Evolutionary conservation across 2,888 invertebrate species (phyloP), one percentile per base, ranked within the genome.

Genomic region (Tinea pellionella): DNA sequence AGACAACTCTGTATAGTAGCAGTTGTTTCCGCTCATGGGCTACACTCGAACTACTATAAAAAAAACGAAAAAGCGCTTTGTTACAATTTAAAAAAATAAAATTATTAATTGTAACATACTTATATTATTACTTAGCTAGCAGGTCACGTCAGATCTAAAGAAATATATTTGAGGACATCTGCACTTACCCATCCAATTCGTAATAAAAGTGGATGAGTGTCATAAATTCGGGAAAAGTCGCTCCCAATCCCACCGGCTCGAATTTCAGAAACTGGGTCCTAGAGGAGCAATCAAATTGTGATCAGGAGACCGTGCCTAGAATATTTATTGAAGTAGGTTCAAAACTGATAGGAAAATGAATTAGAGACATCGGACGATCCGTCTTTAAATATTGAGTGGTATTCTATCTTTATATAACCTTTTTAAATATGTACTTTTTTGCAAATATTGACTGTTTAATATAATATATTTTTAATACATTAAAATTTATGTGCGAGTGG

Each of bases 221-320:
- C 75, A 78, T 81, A 81, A 81, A 80, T 80, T 78, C 70, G 64
- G 68, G 63, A 67, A 64, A 67, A 70, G 71, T 73, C 68, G 72
- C 32, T 71, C 72, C 71, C 72, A 67, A 72, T 73, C 69, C 73
- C 71, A 69, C 72, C 72, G 69, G 63, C 62, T 70, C 63, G 65
- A 32, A 30, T 47, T 30, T 24, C 53, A 53, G 53, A 24, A 53
- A 47, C 47, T 47, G 4, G 24, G 16, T 53, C 24, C 53, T 53
- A 12, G 53, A 53, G 73, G 70, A 70, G 77, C 79, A 75, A 81
- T 81, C 81, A 81, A 83, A 82, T 78, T 77, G 81, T 76, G 79
- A 83, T 83, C 81, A 80, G 74, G 69, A 69, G 71, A 68, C 70
- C 72, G 77, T 75, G 78, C 72, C 74, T 69, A 68, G 80, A 78